phyloP scores from a whole-genome alignment of 2,888 invertebrate genomes.

The Eristalis tenax region DNA sequence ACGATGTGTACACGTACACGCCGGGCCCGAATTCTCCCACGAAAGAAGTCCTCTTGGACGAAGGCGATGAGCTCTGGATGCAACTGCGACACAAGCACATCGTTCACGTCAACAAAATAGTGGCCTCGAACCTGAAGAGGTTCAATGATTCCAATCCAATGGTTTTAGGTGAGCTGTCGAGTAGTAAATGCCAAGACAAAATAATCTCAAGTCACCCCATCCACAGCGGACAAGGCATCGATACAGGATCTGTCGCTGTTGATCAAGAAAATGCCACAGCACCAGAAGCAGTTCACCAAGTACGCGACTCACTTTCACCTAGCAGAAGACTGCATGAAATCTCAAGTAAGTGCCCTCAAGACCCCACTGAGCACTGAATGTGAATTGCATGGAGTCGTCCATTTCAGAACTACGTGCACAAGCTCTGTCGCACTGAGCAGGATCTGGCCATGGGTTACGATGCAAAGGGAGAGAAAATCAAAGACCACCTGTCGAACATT shows the following conservation, averaged over 20 bases:
- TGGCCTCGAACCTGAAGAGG: conserved; percentile 98
- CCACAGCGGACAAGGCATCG: conserved; percentile 92
- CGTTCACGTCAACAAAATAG: conserved; percentile 98
- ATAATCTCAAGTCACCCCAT: neutral
- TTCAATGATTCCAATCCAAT: conserved; percentile 96
- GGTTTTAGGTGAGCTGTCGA: conserved; percentile 82
- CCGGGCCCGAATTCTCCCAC: conserved; percentile 91
- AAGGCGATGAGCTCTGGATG: conserved; percentile 99
- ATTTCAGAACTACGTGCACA: conserved; percentile 91
- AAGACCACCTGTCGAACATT: conserved; percentile 99
- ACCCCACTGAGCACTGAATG: neutral
- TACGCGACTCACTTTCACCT: conserved; percentile 99
- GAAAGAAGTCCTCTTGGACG: conserved; percentile 97
- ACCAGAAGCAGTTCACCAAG: conserved; percentile 99
- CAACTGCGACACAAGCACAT: conserved; percentile 99
- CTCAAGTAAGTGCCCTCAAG: conserved; percentile 81
- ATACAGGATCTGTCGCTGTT: conserved; percentile 99
- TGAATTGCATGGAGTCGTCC: neutral
- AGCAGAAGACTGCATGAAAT: conserved; percentile 99
- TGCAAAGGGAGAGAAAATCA: conserved; percentile 99
- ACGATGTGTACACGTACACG: conserved; percentile 99
- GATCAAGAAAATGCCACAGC: conserved; percentile 99
- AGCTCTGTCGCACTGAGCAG: conserved; percentile 98
- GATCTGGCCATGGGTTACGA: conserved; percentile 99
- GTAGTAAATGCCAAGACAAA: neutral